Conservation (phyloP, 2,888 invertebrate species). For the Lutraria lutraria region DNA sequence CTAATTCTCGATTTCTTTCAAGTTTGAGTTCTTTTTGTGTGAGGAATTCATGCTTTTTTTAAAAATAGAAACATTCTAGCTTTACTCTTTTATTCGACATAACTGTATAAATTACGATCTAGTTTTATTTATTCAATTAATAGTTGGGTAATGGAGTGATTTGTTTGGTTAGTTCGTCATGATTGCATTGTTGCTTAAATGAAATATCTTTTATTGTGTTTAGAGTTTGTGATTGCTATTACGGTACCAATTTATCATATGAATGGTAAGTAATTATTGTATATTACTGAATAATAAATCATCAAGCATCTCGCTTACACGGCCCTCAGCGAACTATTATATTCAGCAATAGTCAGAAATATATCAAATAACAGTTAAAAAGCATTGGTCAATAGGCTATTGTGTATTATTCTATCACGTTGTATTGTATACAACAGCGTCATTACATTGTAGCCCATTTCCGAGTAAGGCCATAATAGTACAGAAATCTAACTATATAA, state of each 20-base stretch:
- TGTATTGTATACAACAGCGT: too few species aligned
- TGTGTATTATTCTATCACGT: too few species aligned
- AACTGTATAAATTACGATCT: neutral
- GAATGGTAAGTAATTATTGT: conserved; percentile 19
- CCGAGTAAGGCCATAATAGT: too few species aligned
- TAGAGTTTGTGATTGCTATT: neutral
- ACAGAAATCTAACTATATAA: too few species aligned
- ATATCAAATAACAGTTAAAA: neutral
- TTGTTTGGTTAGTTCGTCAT: neutral
- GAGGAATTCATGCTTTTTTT: conserved; percentile 28
- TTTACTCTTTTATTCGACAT: neutral
- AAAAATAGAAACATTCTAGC: conserved; percentile 25
- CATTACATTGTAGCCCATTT: too few species aligned
- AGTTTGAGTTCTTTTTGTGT: conserved; percentile 9
- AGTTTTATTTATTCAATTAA: conserved; percentile 19
- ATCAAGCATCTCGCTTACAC: conserved; percentile 7
- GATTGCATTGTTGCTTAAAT: conserved; percentile 1
- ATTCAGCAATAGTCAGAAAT: neutral
- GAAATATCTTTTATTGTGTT: neutral
- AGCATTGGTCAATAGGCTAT: neutral
- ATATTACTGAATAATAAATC: neutral
- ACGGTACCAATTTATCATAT: neutral
- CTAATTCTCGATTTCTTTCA: conserved; percentile 9
- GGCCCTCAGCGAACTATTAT: neutral
- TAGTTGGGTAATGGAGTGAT: neutral